A percentile compares a stretch with the other conserved stretches of the same genome.
These are phyloP conservation scores for Puma concolor DNA, from an alignment of 2,113 vertebrate genomes.

Conservation along the genomic window DNA sequence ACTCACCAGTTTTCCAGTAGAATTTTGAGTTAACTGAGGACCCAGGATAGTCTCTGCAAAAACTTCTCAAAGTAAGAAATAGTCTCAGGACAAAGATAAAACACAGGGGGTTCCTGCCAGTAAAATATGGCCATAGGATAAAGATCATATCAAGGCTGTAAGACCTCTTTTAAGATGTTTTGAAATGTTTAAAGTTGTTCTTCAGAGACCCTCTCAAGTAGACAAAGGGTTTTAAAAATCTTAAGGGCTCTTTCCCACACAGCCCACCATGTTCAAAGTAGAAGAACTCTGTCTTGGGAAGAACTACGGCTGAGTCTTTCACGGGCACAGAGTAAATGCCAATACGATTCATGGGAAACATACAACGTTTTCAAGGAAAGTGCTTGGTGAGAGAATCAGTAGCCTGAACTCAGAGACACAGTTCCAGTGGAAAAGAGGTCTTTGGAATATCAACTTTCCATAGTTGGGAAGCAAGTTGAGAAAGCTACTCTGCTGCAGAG, in stretches of 20 bases:
- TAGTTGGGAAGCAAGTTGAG: not conserved
- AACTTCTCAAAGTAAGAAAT: not conserved
- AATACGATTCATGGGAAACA: not conserved
- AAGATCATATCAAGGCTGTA: not conserved
- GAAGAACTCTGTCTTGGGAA: not conserved
- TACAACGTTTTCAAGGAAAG: not conserved
- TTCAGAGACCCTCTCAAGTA: not conserved
- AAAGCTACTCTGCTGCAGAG: not conserved
- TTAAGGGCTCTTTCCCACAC: not conserved
- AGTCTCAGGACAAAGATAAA: not conserved
- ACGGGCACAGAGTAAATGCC: not conserved
- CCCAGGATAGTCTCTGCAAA: not conserved
- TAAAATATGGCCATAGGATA: not conserved
- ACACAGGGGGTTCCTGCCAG: fast-evolving
- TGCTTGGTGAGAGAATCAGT: not conserved
- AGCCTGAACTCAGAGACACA: not conserved
- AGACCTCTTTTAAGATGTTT: not conserved
- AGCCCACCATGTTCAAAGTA: not conserved
- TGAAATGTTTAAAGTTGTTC: not conserved
- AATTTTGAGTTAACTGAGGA: not conserved
- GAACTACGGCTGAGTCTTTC: not conserved
- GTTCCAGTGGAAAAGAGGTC: not conserved
- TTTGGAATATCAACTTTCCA: not conserved
- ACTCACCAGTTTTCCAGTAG: not conserved
- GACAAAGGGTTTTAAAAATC: not conserved